Conservation (phyloP, 2,113 vertebrate genomes). For the Australoheros scitulus region DNA sequence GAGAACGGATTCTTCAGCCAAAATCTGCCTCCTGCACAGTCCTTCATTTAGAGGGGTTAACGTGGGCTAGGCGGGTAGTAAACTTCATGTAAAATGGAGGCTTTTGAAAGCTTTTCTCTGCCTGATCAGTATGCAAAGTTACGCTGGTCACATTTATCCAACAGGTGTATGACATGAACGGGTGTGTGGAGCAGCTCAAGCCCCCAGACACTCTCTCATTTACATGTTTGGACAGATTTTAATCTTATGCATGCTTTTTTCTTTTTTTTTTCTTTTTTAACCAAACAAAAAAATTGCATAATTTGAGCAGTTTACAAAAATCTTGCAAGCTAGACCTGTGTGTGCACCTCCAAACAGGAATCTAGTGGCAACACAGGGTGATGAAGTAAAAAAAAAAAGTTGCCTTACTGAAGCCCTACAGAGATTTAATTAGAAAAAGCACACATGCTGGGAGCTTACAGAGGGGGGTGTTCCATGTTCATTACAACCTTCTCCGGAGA, state of each 20-base stretch:
- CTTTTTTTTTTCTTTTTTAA: not conserved
- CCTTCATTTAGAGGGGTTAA: not conserved
- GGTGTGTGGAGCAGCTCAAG: not conserved
- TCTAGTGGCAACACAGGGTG: not conserved
- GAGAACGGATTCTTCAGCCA: not conserved
- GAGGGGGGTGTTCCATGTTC: constrained; percentile 3
- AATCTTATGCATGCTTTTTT: accelerated
- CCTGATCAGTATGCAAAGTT: constrained; percentile 30
- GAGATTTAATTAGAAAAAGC: constrained; percentile 4
- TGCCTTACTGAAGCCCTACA: not conserved
- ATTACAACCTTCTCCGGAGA: not conserved
- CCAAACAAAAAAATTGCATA: not conserved
- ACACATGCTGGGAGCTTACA: not conserved
- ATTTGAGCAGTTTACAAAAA: not conserved
- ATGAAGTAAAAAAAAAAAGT: not conserved
- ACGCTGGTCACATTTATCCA: constrained; percentile 7
- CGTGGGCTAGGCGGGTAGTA: not conserved
- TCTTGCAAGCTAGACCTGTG: not conserved
- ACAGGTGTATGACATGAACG: not conserved
- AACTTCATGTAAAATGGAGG: not conserved
- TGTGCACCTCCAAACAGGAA: not conserved
- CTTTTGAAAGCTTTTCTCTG: not conserved
- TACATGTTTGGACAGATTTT: not conserved
- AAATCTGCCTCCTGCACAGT: not conserved
- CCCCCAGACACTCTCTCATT: not conserved